Evolutionary conservation across 2,797 vertebrate species (phyloP).

Genomic region (Pseudochaenichthys georgianus): DNA sequence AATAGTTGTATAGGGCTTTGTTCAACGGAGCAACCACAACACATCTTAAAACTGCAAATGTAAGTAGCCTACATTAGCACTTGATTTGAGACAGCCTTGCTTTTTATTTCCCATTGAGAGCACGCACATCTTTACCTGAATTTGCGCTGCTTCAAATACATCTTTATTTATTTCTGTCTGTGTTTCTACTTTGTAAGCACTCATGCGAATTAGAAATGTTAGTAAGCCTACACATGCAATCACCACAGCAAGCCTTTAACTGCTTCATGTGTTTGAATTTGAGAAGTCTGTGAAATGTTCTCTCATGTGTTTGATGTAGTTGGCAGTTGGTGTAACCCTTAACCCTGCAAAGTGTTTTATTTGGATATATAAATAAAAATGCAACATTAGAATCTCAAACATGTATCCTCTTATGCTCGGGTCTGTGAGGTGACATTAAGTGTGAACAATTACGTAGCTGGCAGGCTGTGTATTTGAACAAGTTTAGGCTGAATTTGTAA

Average conservation of each 20-base stretch:
- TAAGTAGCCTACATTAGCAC: no score
- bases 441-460: constrained; percentile 9
- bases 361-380: constrained; percentile 40
- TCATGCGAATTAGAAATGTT: neutral
- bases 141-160: neutral
- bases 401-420: constrained; percentile 3
- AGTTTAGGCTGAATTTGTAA: neutral
- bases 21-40: no score
- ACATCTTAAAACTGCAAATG: no score
- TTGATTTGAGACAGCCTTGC: no score
- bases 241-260: neutral
- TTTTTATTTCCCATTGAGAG: constrained; percentile 3
- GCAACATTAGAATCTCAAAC: constrained; percentile 29
- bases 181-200: constrained; percentile 11
- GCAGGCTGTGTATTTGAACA: neutral
- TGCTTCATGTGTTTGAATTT: neutral
- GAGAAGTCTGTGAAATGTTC: neutral
- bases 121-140: constrained; percentile 2
- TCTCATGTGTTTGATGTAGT: neutral
- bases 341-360: constrained; percentile 39
- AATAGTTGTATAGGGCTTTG: no score
- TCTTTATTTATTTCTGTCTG: neutral
- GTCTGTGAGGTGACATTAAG: constrained; percentile 22
- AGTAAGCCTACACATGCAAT: constrained; percentile 1
- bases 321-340: neutral